Base-by-base conservation (phyloP, 2,113 vertebrate genomes). In the Dipodomys stephensi region DNA sequence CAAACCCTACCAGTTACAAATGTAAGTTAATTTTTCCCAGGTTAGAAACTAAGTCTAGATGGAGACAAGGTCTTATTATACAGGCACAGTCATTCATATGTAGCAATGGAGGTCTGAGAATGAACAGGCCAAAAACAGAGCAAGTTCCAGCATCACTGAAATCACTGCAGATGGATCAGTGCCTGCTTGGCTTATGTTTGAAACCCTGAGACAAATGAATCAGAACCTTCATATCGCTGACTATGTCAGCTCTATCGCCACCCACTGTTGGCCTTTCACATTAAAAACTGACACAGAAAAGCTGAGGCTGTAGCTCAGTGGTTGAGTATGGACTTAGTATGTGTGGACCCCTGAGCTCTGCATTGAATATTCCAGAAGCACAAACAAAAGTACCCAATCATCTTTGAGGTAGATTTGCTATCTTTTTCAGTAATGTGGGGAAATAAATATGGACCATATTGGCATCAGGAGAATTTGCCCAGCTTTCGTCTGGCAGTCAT, bases 381-480 rank as follows among this genome's bases (percentile, higher is more conserved):
- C 12, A 30, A 25, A 46, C 32, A 8, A 39, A 83, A 77, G 4
- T 20, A 44, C 6, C 4, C 15, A 77, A 53, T 46, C 62, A 39
- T 39, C 35, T 39, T 39, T 39, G 35, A 39, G 35, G 35, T 39
- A 39, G 35, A 60, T 64, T 89, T 76, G 35, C 87, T 20, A 67
- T 35, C 20, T 60, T 96, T 95, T 46, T 28, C 49, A 60, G 87
- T 27, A 80, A 35, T 69, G 28, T 81, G 57, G 88, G 28, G 46
- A 94, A 88, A 30, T 12, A 72, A 78, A 73, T 12, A 13, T 35
- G 23, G 7, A 78, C 0, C 11, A 28, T 25, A 13, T 5, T 80
- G 30, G 35, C 9, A 2, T 94, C 57, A 22, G 57, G 67, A 20
- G 60, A 84, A 89, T 64, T 72, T 22, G 71, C 39, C 44, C 69